Evolutionary conservation across 1,140 invertebrate species (phyloP), one percentile per base, ranked within the genome.

Genomic region (Bombus balteatus): DNA sequence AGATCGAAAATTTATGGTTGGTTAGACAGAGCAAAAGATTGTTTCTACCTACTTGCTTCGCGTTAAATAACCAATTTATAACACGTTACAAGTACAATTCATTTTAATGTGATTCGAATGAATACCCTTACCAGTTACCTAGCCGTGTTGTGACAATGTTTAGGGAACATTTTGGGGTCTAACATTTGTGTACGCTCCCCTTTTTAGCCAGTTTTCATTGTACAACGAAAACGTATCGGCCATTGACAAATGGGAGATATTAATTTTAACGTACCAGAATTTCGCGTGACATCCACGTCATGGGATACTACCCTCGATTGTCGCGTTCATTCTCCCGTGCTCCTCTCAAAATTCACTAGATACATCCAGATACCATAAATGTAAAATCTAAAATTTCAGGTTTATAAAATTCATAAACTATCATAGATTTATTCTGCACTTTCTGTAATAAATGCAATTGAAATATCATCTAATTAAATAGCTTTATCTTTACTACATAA

Each of bases 71-170:
- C 87, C 91, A 92, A 92, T 91, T 90, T 92, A 91, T 90, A 91
- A 91, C 85, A 68, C 66, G 88, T 87, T 91, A 92, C 92, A 89
- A 92, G 90, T 91, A 88, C 57, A 75, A 79, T 87, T 73, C 71
- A 79, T 81, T 90, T 88, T 90, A 90, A 88, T 79, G 68, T 37
- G 72, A 85, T 73, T 71, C 73, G 82, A 75, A 87, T 81, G 84
- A 78, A 85, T 79, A 47, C 73, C 57, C 37, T 39, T 68, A 83
- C 71, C 43, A 18, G 68, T 75, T 81, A 73, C 81, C 80, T 80
- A 84, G 86, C 59, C 70, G 86, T 93, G 92, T 93, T 93, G 92
- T 93, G 91, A 93, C 92, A 93, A 78, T 82, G 87, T 91, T 89
- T 82, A 84, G 92, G 88, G 92, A 81, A 76, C 91, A 85, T 90